Evolutionary conservation across 2,888 invertebrate species (phyloP).

Genomic region (Hetaerina titia): DNA sequence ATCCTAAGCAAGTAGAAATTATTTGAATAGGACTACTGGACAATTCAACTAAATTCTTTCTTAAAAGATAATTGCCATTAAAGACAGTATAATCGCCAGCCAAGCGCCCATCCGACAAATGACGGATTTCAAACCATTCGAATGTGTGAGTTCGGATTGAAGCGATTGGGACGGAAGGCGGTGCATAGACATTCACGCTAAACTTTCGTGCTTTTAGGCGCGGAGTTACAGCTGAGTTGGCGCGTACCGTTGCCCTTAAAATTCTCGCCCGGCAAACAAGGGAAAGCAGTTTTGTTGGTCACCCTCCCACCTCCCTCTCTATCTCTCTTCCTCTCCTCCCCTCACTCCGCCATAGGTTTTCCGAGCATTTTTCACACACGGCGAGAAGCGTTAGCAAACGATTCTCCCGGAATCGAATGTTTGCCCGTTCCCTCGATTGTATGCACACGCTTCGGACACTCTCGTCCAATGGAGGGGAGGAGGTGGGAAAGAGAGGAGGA

Average conservation of each 20-base stretch:
- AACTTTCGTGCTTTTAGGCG: background rate
- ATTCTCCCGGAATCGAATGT: slow-evolving; percentile 58
- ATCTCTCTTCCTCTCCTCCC: background rate
- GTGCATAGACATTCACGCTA: background rate
- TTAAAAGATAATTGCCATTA: too few relatives aligned
- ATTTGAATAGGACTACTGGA: too few relatives aligned
- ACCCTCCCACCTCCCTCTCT: background rate
- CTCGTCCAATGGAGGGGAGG: background rate
- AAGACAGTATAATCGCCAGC: too few relatives aligned
- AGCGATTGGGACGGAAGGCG: background rate
- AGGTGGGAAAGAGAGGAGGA: background rate
- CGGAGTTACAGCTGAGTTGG: background rate
- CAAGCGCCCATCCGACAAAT: background rate
- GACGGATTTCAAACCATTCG: background rate
- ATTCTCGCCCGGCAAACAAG: slow-evolving; percentile 26
- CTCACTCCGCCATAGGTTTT: background rate
- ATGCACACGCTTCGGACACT: background rate
- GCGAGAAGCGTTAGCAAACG: slow-evolving; percentile 40
- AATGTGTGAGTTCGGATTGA: background rate
- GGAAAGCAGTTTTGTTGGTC: background rate
- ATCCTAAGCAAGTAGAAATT: too few relatives aligned
- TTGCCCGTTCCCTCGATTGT: slow-evolving; percentile 23
- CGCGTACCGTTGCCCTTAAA: background rate
- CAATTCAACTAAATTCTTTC: too few relatives aligned
- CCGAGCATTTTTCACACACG: background rate